Evolutionary conservation across 2,113 vertebrate species (phyloP).

Genomic region (Opisthocomus hoazin): DNA sequence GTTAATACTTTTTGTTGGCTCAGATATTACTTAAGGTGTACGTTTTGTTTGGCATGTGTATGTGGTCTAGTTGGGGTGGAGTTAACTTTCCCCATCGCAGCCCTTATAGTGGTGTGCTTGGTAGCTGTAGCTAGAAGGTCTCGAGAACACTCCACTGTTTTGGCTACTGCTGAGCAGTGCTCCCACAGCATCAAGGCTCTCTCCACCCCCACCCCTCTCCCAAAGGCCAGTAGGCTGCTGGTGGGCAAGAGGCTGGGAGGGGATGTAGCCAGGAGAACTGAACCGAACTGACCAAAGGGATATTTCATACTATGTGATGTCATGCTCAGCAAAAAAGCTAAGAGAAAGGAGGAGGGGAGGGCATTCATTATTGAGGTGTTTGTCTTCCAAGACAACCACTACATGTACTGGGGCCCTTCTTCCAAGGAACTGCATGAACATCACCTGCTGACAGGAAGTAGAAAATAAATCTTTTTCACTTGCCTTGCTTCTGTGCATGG

Average conservation of each 20-base stretch:
- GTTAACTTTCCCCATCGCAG: background rate
- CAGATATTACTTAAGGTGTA: background rate
- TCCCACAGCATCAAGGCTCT: background rate
- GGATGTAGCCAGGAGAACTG: background rate
- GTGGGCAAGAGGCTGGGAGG: background rate
- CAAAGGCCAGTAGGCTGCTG: background rate
- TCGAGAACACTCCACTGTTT: background rate
- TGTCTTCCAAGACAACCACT: background rate
- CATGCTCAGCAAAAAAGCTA: background rate
- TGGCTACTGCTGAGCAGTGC: background rate
- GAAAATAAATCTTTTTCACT: background rate
- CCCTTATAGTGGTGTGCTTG: background rate
- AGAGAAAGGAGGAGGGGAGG: background rate
- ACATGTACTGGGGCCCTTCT: background rate
- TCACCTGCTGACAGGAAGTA: rapidly evolving
- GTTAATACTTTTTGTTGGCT: background rate
- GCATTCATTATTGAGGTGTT: background rate
- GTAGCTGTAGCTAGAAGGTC: background rate
- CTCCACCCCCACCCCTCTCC: background rate
- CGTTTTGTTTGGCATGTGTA: background rate
- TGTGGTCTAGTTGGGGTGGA: background rate
- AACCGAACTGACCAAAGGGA: background rate
- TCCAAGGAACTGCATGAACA: background rate
- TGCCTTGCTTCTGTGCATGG: background rate
- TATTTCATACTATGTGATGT: background rate